phyloP scores from a whole-genome alignment of 1,140 invertebrate genomes.

The Charaxes varanes region DNA sequence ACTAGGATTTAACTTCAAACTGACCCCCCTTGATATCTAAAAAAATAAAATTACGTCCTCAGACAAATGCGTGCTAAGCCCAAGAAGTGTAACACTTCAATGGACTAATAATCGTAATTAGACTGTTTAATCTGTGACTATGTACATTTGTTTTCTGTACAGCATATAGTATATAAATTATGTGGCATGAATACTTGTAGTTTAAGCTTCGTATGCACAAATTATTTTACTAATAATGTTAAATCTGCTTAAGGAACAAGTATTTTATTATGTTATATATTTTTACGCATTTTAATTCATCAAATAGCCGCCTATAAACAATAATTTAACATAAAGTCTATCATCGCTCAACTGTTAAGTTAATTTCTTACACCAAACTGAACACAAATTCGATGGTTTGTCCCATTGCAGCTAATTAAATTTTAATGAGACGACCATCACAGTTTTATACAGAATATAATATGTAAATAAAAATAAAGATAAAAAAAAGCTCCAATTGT shows the following conservation, averaged over 20 bases:
- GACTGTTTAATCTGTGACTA: conserved; percentile 30
- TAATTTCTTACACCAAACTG: background rate
- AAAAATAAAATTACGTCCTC: too few relatives aligned
- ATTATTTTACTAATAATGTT: conserved; percentile 31
- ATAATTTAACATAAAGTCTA: background rate
- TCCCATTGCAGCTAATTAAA: conserved; percentile 15
- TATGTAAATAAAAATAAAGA: conserved; percentile 9
- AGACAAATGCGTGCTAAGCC: too few relatives aligned
- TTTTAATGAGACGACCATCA: conserved; percentile 4
- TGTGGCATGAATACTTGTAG: conserved; percentile 50
- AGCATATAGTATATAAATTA: conserved; percentile 47
- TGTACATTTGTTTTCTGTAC: conserved; percentile 50
- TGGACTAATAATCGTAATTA: too few relatives aligned
- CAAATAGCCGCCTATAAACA: conserved; percentile 7
- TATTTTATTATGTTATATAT: conserved; percentile 18
- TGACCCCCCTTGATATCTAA: too few relatives aligned
- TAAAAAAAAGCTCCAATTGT: too few relatives aligned
- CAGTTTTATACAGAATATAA: conserved; percentile 4
- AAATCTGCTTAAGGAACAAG: conserved; percentile 15
- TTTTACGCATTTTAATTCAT: conserved; percentile 3
- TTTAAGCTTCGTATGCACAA: conserved; percentile 55
- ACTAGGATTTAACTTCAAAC: too few relatives aligned
- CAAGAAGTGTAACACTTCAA: too few relatives aligned
- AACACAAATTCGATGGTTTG: conserved; percentile 5
- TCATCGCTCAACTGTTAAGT: too few relatives aligned